phyloP scores from a whole-genome alignment of 2,888 invertebrate genomes.

The Crocallis elinguaria region DNA sequence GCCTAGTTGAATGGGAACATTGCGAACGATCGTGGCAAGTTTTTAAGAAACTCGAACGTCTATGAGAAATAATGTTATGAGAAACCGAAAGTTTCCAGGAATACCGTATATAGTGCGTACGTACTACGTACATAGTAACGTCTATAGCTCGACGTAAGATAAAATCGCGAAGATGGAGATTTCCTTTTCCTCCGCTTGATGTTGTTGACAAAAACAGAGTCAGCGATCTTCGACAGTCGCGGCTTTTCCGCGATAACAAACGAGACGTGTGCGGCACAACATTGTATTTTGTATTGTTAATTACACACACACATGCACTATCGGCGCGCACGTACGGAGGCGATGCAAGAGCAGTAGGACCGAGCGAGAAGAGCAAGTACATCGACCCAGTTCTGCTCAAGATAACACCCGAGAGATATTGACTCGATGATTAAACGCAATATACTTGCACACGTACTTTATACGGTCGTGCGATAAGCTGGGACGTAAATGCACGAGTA shows the following conservation, averaged over 20 bases:
- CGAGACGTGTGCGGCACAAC: background rate
- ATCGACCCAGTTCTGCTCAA: slow-evolving; percentile 62
- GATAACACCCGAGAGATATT: slow-evolving; percentile 60
- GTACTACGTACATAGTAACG: background rate
- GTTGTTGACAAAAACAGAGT: slow-evolving; percentile 21
- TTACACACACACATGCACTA: slow-evolving; percentile 2
- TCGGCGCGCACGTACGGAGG: slow-evolving; percentile 8
- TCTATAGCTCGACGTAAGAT: slow-evolving; percentile 7
- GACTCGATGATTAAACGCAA: slow-evolving; percentile 54
- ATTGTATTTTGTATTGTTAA: slow-evolving; percentile 2
- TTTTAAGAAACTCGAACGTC: background rate
- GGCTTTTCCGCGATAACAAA: slow-evolving; percentile 12
- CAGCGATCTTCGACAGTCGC: slow-evolving; percentile 16
- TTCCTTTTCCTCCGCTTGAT: slow-evolving; percentile 11
- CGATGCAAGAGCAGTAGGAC: slow-evolving; percentile 10
- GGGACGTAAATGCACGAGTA: slow-evolving; percentile 30
- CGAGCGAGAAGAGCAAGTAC: slow-evolving; percentile 54
- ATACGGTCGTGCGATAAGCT: slow-evolving; percentile 28
- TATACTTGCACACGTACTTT: slow-evolving; percentile 27
- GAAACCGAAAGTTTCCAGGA: slow-evolving; percentile 18
- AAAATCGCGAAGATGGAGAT: slow-evolving; percentile 12
- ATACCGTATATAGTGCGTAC: too few relatives aligned
- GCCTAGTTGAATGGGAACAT: background rate
- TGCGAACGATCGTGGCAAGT: background rate
- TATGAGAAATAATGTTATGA: background rate